Conservation (phyloP, 2,888 invertebrate genomes). For the Eupithecia insigniata region DNA sequence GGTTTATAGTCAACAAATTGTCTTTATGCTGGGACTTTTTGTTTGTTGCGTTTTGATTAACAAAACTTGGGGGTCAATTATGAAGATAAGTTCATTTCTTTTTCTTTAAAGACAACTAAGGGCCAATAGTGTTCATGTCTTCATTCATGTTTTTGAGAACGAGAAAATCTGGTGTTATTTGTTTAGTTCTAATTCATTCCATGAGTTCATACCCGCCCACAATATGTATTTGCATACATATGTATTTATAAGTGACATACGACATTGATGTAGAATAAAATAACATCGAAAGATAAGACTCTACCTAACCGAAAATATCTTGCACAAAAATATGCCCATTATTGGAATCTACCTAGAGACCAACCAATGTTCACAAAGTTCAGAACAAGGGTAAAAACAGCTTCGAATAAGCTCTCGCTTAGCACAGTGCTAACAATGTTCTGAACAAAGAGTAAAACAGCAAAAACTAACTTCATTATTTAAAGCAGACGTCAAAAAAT, state of each 20-base stretch:
- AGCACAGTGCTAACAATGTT: neutral
- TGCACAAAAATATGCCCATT: neutral
- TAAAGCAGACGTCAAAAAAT: conserved; percentile 14
- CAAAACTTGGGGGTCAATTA: neutral
- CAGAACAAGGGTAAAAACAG: neutral
- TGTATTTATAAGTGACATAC: neutral
- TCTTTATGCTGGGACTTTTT: neutral
- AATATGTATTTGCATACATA: neutral
- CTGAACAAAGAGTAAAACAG: neutral
- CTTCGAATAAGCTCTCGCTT: neutral
- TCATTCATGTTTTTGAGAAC: neutral
- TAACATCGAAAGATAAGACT: neutral
- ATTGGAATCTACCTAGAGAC: neutral
- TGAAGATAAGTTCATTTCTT: neutral
- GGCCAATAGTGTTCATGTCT: neutral
- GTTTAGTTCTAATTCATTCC: neutral
- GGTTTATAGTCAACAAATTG: conserved; percentile 9
- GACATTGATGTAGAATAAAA: neutral
- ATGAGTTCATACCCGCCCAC: neutral
- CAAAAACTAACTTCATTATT: conserved; percentile 18
- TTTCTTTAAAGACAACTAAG: neutral
- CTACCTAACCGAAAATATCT: neutral
- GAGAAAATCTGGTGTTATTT: neutral
- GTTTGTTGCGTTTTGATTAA: neutral
- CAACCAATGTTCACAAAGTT: neutral